phyloP scores from a whole-genome alignment of 2,888 invertebrate species.

The Drymonia ruficornis region DNA sequence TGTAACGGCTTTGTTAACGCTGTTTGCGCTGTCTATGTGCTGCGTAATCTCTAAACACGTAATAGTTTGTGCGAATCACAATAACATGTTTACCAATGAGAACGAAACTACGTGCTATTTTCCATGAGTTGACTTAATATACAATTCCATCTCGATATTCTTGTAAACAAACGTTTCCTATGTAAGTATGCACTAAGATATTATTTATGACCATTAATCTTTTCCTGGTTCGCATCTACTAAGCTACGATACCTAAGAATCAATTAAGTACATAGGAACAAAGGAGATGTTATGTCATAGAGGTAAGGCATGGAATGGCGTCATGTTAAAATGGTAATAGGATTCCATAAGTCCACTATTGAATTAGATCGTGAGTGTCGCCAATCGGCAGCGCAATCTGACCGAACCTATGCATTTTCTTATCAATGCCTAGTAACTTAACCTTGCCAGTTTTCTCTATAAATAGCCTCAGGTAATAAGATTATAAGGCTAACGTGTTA shows the following conservation, averaged over 20 bases:
- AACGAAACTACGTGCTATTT: constrained; percentile 7
- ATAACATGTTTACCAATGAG: constrained; percentile 31
- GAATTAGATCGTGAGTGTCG: constrained; percentile 1
- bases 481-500: constrained; percentile 1
- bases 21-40: background rate
- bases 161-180: background rate
- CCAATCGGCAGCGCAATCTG: background rate
- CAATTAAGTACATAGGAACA: no score
- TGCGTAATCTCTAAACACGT: background rate
- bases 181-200: no score
- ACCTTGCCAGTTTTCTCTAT: background rate
- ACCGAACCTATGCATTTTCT: background rate
- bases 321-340: background rate
- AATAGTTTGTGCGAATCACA: constrained; percentile 1
- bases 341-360: background rate
- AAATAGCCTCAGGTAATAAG: background rate
- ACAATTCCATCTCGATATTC: background rate
- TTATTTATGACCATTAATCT: no score
- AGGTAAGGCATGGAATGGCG: background rate
- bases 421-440: background rate
- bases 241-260: no score
- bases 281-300: background rate
- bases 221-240: no score
- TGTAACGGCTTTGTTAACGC: no score
- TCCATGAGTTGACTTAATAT: background rate